A percentile compares a stretch with the other conserved stretches of the same genome.
Evolutionary conservation across 2,888 invertebrate species (phyloP).

Genomic region (Acleris holmiana): DNA sequence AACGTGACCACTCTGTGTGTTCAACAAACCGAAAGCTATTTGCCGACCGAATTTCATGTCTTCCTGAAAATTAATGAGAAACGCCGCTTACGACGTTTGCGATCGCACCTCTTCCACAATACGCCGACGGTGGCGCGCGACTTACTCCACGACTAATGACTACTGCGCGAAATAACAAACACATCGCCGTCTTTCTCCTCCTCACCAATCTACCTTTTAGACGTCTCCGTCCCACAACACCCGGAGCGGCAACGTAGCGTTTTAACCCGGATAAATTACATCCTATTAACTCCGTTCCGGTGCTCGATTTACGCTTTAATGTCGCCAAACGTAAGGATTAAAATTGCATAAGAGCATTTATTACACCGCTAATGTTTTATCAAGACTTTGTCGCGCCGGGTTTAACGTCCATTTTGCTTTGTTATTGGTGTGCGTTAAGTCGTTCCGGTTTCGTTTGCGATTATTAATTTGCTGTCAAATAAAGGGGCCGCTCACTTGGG

Average conservation of each 20-base stretch:
- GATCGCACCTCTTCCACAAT: conserved; percentile 73
- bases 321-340: conserved; percentile 75
- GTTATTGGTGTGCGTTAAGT: conserved; percentile 63
- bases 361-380: conserved; percentile 64
- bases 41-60: conserved; percentile 73
- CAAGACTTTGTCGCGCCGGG: conserved; percentile 68
- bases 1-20: conserved; percentile 48
- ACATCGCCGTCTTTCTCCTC: conserved; percentile 64
- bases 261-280: conserved; percentile 82
- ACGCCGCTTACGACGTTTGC: conserved; percentile 75
- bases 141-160: conserved; percentile 71
- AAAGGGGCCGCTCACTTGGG: conserved; percentile 84
- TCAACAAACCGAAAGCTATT: conserved; percentile 70
- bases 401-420: conserved; percentile 74
- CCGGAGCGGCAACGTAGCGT: conserved; percentile 79
- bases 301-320: conserved; percentile 81
- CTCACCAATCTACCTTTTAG: conserved; percentile 41
- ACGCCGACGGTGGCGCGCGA: conserved; percentile 70
- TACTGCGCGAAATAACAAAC: conserved; percentile 65
- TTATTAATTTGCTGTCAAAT: conserved; percentile 85
- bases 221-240: conserved; percentile 68
- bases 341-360: conserved; percentile 72
- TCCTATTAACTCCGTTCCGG: conserved; percentile 80
- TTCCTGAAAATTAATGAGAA: conserved; percentile 82
- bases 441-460: conserved; percentile 69